Evolutionary conservation across 2,797 vertebrate species (phyloP).

Genomic region (Pampus argenteus): DNA sequence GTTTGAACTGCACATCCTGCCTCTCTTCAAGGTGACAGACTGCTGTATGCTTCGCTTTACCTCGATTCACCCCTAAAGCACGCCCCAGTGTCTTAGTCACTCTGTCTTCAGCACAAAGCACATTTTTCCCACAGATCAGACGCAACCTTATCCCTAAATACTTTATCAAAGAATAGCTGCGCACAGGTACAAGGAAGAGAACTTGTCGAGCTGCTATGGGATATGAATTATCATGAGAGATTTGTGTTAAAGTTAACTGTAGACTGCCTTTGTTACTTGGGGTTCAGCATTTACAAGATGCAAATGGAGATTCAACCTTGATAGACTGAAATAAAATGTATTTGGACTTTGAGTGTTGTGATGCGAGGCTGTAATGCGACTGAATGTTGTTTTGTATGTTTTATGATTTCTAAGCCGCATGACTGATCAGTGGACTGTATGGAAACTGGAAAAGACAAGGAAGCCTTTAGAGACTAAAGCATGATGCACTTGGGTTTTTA

Average conservation of each 20-base stretch:
- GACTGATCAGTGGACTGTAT: not conserved
- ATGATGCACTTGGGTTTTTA: not conserved
- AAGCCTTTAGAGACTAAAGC: too few relatives aligned
- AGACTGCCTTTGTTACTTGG: not conserved
- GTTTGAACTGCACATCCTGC: slow-evolving; percentile 61
- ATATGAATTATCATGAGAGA: too few relatives aligned
- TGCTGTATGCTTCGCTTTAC: slow-evolving; percentile 43
- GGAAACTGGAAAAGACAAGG: not conserved
- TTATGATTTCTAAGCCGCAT: not conserved
- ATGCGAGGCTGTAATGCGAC: too few relatives aligned
- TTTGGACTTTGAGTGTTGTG: too few relatives aligned
- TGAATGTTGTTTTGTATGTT: not conserved
- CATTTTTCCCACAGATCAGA: slow-evolving; percentile 67
- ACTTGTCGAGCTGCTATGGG: too few relatives aligned
- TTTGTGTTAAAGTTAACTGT: not conserved
- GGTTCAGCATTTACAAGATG: not conserved
- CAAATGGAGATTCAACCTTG: too few relatives aligned
- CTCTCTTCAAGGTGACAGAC: slow-evolving; percentile 74
- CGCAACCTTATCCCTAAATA: slow-evolving; percentile 57
- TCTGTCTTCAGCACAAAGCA: slow-evolving; percentile 58
- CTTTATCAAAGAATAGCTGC: slow-evolving; percentile 60
- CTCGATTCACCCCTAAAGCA: slow-evolving; percentile 58
- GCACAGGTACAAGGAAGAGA: too few relatives aligned
- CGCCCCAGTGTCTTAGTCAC: slow-evolving; percentile 45
- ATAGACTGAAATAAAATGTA: too few relatives aligned